Conservation (phyloP, 2,888 invertebrate species). For the Thera britannica region DNA sequence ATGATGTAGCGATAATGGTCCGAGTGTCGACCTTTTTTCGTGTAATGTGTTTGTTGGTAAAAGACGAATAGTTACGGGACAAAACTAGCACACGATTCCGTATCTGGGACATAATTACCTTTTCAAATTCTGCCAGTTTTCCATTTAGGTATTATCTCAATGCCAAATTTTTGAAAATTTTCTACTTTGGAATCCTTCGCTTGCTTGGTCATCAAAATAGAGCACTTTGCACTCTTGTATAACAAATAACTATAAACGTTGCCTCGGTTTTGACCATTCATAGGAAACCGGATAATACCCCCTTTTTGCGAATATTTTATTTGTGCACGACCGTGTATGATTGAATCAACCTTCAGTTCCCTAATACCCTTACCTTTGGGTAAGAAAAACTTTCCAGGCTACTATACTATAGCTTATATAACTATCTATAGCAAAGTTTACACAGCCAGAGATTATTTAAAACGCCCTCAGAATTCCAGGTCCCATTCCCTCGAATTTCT, state of each 20-base stretch:
- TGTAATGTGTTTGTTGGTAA: slow-evolving; percentile 26
- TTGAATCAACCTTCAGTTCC: too few species aligned
- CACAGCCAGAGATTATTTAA: not conserved
- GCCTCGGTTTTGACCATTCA: too few species aligned
- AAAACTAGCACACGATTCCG: not conserved
- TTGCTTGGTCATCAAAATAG: too few species aligned
- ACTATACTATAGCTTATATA: too few species aligned
- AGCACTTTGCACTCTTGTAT: too few species aligned
- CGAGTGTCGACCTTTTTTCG: slow-evolving; percentile 33
- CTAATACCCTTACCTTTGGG: not conserved
- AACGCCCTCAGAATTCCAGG: slow-evolving; percentile 2
- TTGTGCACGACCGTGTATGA: too few species aligned
- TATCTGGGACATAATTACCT: not conserved
- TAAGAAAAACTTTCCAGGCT: not conserved
- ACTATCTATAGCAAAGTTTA: not conserved
- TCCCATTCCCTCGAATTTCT: slow-evolving; percentile 14
- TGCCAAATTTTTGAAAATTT: too few species aligned
- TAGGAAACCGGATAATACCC: too few species aligned
- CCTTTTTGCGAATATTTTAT: too few species aligned
- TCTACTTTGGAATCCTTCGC: too few species aligned
- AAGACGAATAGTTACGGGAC: not conserved
- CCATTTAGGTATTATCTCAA: not conserved
- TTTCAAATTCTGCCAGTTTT: too few species aligned
- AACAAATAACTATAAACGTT: too few species aligned
- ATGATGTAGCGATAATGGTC: slow-evolving; percentile 57